phyloP scores from a whole-genome alignment of 1,140 invertebrate species.

The Lepidotrigona ventralis region DNA sequence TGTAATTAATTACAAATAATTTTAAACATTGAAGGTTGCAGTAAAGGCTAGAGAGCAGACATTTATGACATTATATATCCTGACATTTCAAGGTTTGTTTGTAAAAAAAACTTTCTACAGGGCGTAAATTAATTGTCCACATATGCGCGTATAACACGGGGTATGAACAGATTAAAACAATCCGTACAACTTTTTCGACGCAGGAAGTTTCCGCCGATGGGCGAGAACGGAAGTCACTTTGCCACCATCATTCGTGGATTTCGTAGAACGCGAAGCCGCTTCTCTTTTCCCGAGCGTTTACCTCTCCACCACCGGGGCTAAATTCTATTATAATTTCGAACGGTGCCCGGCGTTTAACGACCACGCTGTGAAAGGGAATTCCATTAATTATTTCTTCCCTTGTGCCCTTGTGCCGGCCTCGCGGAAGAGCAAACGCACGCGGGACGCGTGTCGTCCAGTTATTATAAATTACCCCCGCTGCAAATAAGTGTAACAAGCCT shows the following conservation, averaged over 20 bases:
- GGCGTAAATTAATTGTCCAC: too few species aligned
- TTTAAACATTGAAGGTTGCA: too few species aligned
- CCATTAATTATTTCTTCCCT: slow-evolving; percentile 26
- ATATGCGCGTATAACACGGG: too few species aligned
- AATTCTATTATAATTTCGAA: slow-evolving; percentile 14
- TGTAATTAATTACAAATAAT: too few species aligned
- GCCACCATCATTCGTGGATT: background rate
- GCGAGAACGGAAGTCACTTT: background rate
- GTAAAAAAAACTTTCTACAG: too few species aligned
- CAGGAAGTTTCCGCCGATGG: background rate
- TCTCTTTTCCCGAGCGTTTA: background rate
- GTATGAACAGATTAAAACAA: too few species aligned
- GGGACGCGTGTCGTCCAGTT: slow-evolving; percentile 21
- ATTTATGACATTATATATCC: too few species aligned
- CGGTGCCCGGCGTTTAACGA: slow-evolving; percentile 1
- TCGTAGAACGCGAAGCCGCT: background rate
- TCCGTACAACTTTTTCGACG: background rate
- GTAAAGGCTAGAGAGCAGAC: too few species aligned
- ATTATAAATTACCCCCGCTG: slow-evolving; percentile 47
- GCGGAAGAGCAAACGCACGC: background rate
- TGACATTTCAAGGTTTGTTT: too few species aligned
- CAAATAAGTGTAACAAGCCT: slow-evolving; percentile 47
- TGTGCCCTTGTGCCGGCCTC: background rate
- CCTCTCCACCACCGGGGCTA: background rate
- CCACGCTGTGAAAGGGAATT: slow-evolving; percentile 2